Evolutionary conservation across 2,888 invertebrate species (phyloP), one percentile per base, ranked within the genome.

Genomic region (Buathra laborator): DNA sequence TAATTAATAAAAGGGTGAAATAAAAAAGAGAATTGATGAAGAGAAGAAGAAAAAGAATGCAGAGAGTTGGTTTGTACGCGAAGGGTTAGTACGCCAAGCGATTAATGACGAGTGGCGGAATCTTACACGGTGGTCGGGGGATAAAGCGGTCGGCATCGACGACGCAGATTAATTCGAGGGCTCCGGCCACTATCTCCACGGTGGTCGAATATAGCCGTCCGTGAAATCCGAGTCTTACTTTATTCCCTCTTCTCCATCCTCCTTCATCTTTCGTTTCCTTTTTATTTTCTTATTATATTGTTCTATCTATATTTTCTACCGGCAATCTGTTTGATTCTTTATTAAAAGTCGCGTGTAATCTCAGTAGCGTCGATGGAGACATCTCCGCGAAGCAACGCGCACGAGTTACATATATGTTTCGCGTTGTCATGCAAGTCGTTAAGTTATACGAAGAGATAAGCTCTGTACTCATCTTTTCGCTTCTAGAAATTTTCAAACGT

Each of bases 141-240:
- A 67, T 79, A 77, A 84, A 76, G 66, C 80, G 74, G 80, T 76
- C 84, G 84, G 81, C 84, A 80, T 81, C 84, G 84, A 81, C 67
- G 81, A 81, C 81, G 74, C 74, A 75, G 74, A 81, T 81, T 81
- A 81, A 81, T 81, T 75, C 74, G 74, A 67, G 48, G 37, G 51
- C 48, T 62, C 71, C 59, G 43, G 64, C 59, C 37, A 19, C 59
- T 59, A 53, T 68, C 74, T 68, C 59, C 81, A 75, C 75, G 81
- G 74, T 74, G 81, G 81, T 67, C 81, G 74, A 59, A 67, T 56
- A 74, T 53, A 48, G 59, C 66, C 67, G 44, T 74, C 37, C 44
- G 56, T 19, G 19, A 56, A 56, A 56, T 19, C 16, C n/a, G n/a
- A 24, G 72, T 74, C 44, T 51, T 7, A 43, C 24, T 74, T 81